A percentile compares a stretch with the other conserved stretches of the same genome.
Conservation (phyloP, 2,888 invertebrate species). For the Phytoseiulus persimilis region DNA sequence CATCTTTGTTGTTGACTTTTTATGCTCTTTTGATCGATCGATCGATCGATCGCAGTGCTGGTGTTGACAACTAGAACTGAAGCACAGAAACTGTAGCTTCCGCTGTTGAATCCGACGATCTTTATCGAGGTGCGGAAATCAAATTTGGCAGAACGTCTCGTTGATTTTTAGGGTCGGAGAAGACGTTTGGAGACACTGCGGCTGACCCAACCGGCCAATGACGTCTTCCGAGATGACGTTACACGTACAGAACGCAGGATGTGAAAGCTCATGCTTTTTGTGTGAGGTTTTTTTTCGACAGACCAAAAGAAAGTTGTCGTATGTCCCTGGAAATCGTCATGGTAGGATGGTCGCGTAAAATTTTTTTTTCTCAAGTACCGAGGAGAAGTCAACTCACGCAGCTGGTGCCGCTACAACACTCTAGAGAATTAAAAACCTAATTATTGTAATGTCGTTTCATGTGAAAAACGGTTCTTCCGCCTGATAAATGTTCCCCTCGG, state of each 20-base stretch:
- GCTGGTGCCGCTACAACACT: neutral
- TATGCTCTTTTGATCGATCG: too few species aligned
- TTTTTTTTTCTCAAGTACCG: neutral
- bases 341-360: neutral
- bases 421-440: neutral
- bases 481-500: neutral
- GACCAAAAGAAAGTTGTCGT: neutral
- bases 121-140: too few species aligned
- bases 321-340: neutral
- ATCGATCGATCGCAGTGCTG: too few species aligned
- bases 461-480: neutral
- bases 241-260: neutral
- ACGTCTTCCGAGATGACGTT: neutral
- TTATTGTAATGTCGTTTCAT: neutral
- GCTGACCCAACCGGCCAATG: neutral
- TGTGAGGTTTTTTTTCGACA: neutral
- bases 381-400: neutral
- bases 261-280: neutral
- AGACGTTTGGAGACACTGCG: neutral
- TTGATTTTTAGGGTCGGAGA: neutral
- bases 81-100: too few species aligned
- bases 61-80: too few species aligned
- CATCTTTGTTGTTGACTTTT: too few species aligned
- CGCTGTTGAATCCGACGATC: too few species aligned
- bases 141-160: neutral